Conservation (phyloP, 2,113 vertebrate species). For the Zosterops japonicus region DNA sequence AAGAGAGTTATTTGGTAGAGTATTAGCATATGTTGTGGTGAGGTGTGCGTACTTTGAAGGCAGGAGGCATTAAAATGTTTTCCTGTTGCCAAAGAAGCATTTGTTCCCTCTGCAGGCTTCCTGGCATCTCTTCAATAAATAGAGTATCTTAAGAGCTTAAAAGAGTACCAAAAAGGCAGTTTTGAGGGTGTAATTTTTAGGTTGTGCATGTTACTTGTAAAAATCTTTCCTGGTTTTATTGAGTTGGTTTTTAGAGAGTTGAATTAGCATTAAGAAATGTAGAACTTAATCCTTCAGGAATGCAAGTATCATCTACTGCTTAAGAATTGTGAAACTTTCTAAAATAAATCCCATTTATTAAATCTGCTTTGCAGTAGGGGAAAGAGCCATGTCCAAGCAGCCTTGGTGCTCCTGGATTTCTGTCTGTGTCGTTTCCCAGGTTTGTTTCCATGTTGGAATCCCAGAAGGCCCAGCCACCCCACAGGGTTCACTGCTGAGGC, state of each 20-base stretch:
- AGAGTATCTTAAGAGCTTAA: constrained; percentile 47
- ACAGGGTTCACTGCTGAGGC: too few species aligned
- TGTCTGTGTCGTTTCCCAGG: constrained; percentile 12
- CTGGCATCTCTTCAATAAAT: constrained; percentile 44
- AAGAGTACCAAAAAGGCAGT: constrained; percentile 38
- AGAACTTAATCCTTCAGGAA: constrained; percentile 45
- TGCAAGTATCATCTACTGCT: constrained; percentile 63
- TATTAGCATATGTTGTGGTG: constrained; percentile 42
- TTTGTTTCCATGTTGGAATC: constrained; percentile 21
- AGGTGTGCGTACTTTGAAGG: constrained; percentile 49
- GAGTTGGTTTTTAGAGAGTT: constrained; percentile 50
- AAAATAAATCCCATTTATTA: constrained; percentile 66
- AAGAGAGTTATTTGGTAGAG: constrained; percentile 55
- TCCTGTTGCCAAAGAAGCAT: constrained; percentile 66
- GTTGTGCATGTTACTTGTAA: constrained; percentile 38
- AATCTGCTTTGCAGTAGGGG: constrained; percentile 43
- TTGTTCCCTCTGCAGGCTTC: constrained; percentile 45
- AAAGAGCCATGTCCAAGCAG: constrained; percentile 10
- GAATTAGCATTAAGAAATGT: constrained; percentile 69
- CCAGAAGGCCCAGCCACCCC: constrained; percentile 20
- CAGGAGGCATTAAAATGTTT: constrained; percentile 50
- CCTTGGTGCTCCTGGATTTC: constrained; percentile 16
- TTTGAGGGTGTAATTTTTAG: constrained; percentile 41
- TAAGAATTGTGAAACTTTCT: constrained; percentile 68
- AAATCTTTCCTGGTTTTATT: constrained; percentile 42